Percentiles rank a stretch among this genome's conserved stretches.
phyloP scores from a whole-genome alignment of 2,888 invertebrate genomes.

The Ophioninae sp. region DNA sequence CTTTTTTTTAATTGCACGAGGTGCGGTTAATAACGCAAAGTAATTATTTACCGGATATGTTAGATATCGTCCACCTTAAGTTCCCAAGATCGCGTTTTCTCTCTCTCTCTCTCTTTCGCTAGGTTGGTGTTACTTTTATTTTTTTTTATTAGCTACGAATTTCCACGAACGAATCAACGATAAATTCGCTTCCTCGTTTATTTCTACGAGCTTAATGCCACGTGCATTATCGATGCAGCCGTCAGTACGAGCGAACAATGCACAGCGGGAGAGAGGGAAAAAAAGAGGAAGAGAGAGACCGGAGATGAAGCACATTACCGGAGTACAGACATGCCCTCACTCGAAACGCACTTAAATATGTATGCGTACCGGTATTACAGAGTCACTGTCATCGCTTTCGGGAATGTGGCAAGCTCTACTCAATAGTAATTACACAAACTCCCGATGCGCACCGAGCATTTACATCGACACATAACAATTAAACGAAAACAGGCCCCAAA shows the following conservation, averaged over 20 bases:
- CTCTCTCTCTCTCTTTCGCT: constrained; percentile 1
- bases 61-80: constrained; percentile 38
- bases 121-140: constrained; percentile 1
- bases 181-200: constrained; percentile 24
- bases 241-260: not conserved
- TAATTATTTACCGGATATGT: constrained; percentile 29
- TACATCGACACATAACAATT: too few relatives aligned
- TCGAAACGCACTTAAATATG: not conserved
- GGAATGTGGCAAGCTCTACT: not conserved
- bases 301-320: not conserved
- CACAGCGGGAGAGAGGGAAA: not conserved
- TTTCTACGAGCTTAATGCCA: constrained; percentile 5
- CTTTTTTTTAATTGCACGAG: constrained; percentile 20
- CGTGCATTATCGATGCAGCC: not conserved
- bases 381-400: not conserved
- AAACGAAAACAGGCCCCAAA: too few relatives aligned
- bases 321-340: not conserved
- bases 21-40: constrained; percentile 29
- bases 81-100: not conserved
- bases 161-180: constrained; percentile 20
- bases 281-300: not conserved
- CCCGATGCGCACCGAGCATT: too few relatives aligned
- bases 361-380: not conserved
- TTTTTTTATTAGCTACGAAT: not conserved
- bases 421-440: not conserved